Evolutionary conservation across 2,888 invertebrate genomes (phyloP), one percentile per base, ranked within the genome.

Genomic region (Penaeus monodon): DNA sequence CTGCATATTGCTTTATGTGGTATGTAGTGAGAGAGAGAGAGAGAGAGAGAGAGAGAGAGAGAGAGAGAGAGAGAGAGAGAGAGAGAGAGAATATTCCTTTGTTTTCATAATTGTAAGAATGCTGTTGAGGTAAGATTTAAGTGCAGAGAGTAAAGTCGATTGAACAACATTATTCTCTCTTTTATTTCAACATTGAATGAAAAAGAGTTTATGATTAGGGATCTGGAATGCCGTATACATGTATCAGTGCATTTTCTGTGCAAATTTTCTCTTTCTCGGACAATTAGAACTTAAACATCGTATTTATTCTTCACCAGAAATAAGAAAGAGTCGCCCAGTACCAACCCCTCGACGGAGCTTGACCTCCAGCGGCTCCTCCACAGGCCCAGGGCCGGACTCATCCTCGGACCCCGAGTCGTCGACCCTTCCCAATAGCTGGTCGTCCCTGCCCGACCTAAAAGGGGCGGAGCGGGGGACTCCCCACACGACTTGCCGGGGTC

Each of bases 321-420:
- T 85, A 85, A 64, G 33, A 38, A 57, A 65, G 57, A 27, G 74
- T 57, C 80, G 44, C n/a, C 80, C 73, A 20, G 29, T 74, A 27
- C 80, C 86, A 27, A 57, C 83, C 14, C 86, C 86, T 49, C 82
- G 83, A 22, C 86, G 57, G n/a, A 82, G 82, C 38, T 49, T 87
- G 78, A 66, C 64, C 49, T 81, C 68, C 44, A 66, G 66, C 49
- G 65, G 57, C 6, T 81, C 49, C 77, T 49, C 49, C 29, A 29
- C 70, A 49, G 14, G 49, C 27, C 27, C 49, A 3, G 77, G 77
- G n/a, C n/a, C 20, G 24, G 33, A 22, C 10, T 38, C 77, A 22
- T n/a, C 29, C 17, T 38, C 77, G 77, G 66, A 77, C 38, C 12
- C 66, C 38, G 44, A 22, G 27, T 22, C 20, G 57, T 57, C 57